These are phyloP conservation scores for Perdita meconis DNA, from an alignment of 2,888 invertebrate species.

Conservation along the genomic window DNA sequence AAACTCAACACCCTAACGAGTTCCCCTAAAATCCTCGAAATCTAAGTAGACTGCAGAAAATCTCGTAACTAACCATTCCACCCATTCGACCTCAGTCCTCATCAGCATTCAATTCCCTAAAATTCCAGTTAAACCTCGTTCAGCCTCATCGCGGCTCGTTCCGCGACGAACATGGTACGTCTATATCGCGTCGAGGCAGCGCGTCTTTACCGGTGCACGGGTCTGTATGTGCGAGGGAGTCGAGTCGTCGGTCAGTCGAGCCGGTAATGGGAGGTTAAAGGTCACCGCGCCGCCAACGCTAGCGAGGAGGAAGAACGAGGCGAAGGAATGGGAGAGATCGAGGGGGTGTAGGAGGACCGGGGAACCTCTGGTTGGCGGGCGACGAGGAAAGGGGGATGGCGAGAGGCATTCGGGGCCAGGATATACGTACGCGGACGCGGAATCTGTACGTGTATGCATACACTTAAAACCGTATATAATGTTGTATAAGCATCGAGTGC, in stretches of 20 bases:
- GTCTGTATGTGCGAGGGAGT: conserved; percentile 76
- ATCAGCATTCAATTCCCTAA: conserved; percentile 45
- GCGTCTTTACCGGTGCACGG: conserved; percentile 54
- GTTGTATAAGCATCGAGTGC: conserved; percentile 68
- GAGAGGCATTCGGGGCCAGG: conserved; percentile 42
- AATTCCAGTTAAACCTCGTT: conserved; percentile 34
- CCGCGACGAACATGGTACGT: conserved; percentile 47
- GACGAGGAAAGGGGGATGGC: conserved; percentile 37
- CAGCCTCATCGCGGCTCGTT: conserved; percentile 25
- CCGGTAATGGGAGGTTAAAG: conserved; percentile 84
- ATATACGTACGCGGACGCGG: conserved; percentile 33
- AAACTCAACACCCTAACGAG: too few relatives aligned
- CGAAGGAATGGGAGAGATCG: conserved; percentile 46
- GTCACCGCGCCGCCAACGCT: conserved; percentile 83
- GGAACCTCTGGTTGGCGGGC: conserved; percentile 43
- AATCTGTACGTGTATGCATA: conserved; percentile 57
- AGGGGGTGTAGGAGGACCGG: conserved; percentile 58
- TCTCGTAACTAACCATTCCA: too few relatives aligned
- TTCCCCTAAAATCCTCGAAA: too few relatives aligned
- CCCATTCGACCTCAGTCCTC: not conserved
- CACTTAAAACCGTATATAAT: conserved; percentile 61
- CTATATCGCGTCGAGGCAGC: conserved; percentile 53
- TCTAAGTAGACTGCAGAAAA: too few relatives aligned
- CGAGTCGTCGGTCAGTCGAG: conserved; percentile 81
- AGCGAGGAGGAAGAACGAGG: conserved; percentile 71